These are phyloP conservation scores for Haemorhous mexicanus DNA, from an alignment of 2,113 vertebrate species.

Conservation along the genomic window DNA sequence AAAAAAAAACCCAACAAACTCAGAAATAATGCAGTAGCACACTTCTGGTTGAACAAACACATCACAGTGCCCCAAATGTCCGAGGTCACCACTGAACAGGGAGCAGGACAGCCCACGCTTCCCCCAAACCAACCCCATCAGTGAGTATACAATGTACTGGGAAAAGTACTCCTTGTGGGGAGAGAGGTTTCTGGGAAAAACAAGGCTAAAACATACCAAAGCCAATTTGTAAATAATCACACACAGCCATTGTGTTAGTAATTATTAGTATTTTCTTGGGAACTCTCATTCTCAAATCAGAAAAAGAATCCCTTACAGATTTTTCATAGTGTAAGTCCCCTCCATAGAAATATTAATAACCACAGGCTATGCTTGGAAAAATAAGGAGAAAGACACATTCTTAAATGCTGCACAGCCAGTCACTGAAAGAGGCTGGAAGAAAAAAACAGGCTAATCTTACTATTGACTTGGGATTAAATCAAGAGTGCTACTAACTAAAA, in stretches of 20 bases:
- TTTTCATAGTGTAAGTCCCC: background rate
- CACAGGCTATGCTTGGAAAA: background rate
- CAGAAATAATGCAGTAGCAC: background rate
- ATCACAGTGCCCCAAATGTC: background rate
- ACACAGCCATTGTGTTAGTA: background rate
- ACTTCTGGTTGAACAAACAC: background rate
- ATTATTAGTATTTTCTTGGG: background rate
- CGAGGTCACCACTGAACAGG: rapidly evolving
- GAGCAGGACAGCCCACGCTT: background rate
- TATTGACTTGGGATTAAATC: background rate
- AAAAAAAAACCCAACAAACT: background rate
- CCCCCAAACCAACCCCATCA: rapidly evolving
- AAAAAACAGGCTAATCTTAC: background rate
- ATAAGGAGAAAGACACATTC: background rate
- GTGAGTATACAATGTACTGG: rapidly evolving
- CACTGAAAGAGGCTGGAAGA: background rate
- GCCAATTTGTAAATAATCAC: background rate
- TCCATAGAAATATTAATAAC: background rate
- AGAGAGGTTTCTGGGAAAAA: background rate
- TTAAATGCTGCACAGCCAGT: background rate
- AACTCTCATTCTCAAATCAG: background rate
- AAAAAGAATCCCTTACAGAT: background rate
- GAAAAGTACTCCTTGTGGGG: background rate
- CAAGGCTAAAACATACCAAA: background rate
- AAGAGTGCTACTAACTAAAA: background rate